Evolutionary conservation across 2,113 vertebrate genomes (phyloP).

Genomic region (Xenopus borealis): DNA sequence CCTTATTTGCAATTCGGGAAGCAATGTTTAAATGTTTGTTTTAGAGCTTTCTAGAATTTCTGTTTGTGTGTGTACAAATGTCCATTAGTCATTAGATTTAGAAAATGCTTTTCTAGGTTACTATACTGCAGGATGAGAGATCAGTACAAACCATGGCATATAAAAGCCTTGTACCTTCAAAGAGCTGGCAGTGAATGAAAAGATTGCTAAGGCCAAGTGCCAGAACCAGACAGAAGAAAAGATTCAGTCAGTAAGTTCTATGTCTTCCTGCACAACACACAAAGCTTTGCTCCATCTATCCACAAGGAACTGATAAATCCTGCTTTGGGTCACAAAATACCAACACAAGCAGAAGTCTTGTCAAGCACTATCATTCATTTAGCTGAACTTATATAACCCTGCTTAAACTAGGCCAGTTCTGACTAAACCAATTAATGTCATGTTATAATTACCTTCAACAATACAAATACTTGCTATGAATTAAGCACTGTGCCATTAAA

Average conservation of each 20-base stretch:
- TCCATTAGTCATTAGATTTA: neutral
- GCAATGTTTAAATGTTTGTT: too few relatives aligned
- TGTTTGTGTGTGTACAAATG: neutral
- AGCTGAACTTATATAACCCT: neutral
- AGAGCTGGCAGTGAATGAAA: constrained; percentile 30
- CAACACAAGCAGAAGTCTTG: neutral
- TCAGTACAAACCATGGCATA: neutral
- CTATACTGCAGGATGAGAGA: constrained; percentile 11
- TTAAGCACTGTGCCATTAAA: too few relatives aligned
- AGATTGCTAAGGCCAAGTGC: constrained; percentile 17
- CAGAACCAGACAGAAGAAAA: constrained; percentile 23
- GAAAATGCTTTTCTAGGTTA: too few relatives aligned
- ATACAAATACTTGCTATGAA: too few relatives aligned
- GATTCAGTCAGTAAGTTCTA: constrained; percentile 6
- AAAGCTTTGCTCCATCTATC: neutral
- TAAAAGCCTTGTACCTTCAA: constrained; percentile 30
- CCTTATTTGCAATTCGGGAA: too few relatives aligned
- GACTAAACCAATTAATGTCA: too few relatives aligned
- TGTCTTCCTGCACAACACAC: constrained; percentile 5
- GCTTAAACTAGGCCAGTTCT: too few relatives aligned
- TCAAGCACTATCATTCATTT: neutral
- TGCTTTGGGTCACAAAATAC: neutral
- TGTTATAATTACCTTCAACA: too few relatives aligned
- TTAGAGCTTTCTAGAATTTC: too few relatives aligned
- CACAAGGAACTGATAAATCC: neutral